phyloP scores from a whole-genome alignment of 2,797 vertebrate genomes.

The Coregonus ussuriensis region DNA sequence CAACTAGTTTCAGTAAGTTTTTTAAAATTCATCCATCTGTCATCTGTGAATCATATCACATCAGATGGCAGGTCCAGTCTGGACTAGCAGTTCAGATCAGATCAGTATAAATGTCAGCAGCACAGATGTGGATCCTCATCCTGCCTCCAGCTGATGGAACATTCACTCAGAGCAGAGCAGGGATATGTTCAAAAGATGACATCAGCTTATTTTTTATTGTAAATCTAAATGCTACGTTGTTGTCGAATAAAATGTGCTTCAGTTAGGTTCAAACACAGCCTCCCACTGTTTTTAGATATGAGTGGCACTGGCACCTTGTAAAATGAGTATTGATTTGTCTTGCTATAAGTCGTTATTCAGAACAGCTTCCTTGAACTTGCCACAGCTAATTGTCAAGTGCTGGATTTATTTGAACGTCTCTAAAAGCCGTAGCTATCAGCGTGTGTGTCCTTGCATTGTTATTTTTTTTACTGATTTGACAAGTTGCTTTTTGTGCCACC shows the following conservation, averaged over 20 bases:
- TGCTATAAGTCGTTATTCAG: background rate
- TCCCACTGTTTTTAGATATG: background rate
- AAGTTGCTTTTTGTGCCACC: too few species aligned
- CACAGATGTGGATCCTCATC: background rate
- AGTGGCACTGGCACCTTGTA: background rate
- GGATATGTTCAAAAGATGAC: conserved; percentile 13
- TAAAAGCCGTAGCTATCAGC: background rate
- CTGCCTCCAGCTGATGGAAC: conserved; percentile 5
- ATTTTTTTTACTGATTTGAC: too few species aligned
- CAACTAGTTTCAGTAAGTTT: background rate
- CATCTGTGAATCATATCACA: conserved; percentile 34
- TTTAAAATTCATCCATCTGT: background rate
- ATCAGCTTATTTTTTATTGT: background rate
- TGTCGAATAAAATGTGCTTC: too few species aligned
- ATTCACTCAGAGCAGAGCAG: conserved; percentile 1
- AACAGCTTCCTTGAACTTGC: background rate
- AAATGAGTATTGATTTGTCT: background rate
- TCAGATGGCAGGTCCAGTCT: conserved; percentile 45
- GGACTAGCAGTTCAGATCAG: too few species aligned
- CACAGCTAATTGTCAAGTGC: background rate
- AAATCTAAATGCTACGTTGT: background rate
- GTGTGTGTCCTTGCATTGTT: too few species aligned
- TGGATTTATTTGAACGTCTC: background rate
- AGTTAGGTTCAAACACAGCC: background rate
- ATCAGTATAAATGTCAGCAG: conserved; percentile 5